Evolutionary conservation across 2,797 vertebrate genomes (phyloP).

Genomic region (Aphelocoma californica): DNA sequence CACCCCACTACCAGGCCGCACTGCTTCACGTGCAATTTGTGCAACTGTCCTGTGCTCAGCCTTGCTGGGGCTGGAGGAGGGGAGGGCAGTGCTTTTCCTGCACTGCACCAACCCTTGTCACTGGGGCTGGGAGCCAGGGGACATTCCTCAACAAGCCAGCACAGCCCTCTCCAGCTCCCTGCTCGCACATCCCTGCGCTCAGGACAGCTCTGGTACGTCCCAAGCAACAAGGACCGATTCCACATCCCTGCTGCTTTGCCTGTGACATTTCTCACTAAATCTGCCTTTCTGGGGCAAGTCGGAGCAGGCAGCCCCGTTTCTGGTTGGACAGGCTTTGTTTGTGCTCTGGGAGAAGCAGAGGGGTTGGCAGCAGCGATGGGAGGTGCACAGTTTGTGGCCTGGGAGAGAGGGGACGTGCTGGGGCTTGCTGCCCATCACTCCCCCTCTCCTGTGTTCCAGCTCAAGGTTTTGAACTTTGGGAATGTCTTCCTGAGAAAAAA

Average conservation of each 20-base stretch:
- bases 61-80: not conserved
- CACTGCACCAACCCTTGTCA: not conserved
- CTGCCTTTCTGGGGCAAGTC: constrained; percentile 57
- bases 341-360: constrained; percentile 14
- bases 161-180: not conserved
- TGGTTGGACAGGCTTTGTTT: constrained; percentile 69
- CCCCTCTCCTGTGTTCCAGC: constrained; percentile 3
- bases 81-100: not conserved
- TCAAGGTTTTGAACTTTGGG: constrained; percentile 58
- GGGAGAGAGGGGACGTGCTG: constrained; percentile 41
- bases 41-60: not conserved
- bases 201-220: not conserved
- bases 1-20: not conserved
- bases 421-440: constrained; percentile 56
- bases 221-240: not conserved
- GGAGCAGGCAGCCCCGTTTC: constrained; percentile 62
- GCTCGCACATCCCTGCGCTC: not conserved
- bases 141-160: not conserved
- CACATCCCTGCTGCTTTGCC: not conserved
- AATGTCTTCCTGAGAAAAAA: not conserved
- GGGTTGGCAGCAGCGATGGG: constrained; percentile 26
- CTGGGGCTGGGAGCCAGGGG: not conserved
- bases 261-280: not conserved
- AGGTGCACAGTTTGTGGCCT: constrained; percentile 44
- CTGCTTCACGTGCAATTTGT: not conserved